Evolutionary conservation across 2,888 invertebrate genomes (phyloP).

Genomic region (Phytoseiulus persimilis): DNA sequence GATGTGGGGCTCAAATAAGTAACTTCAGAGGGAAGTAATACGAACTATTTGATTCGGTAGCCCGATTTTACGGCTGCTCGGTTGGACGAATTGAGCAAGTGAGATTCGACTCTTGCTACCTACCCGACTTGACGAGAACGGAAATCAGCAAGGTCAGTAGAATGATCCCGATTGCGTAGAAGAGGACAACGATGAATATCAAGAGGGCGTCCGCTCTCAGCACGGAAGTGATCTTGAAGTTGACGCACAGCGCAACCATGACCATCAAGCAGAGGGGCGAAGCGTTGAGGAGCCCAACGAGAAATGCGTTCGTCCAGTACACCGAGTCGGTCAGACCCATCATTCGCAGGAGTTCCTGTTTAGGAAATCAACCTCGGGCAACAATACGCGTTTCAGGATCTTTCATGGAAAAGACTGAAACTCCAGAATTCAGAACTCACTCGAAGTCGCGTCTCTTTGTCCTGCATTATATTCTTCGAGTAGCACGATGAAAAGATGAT

Average conservation of each 20-base stretch:
- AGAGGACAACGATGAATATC: background rate
- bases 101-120: background rate
- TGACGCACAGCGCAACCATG: background rate
- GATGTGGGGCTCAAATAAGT: too few relatives aligned
- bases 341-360: slow-evolving; percentile 5
- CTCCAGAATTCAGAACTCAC: background rate
- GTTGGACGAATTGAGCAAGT: too few relatives aligned
- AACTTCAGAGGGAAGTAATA: too few relatives aligned
- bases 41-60: too few relatives aligned
- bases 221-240: background rate
- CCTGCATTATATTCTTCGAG: slow-evolving; percentile 8
- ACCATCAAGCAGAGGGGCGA: background rate
- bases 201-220: background rate
- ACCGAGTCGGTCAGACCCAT: slow-evolving; percentile 11
- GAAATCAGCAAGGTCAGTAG: background rate
- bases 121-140: slow-evolving; percentile 12
- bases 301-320: slow-evolving; percentile 6
- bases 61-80: too few relatives aligned
- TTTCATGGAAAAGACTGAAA: background rate
- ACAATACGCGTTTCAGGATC: too few relatives aligned
- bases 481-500: background rate
- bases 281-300: slow-evolving; percentile 13
- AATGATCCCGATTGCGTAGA: background rate
- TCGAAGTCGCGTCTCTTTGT: slow-evolving; percentile 13
- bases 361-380: too few relatives aligned